Conservation (phyloP, 2,888 invertebrate genomes). For the Ganaspis brasiliensis region DNA sequence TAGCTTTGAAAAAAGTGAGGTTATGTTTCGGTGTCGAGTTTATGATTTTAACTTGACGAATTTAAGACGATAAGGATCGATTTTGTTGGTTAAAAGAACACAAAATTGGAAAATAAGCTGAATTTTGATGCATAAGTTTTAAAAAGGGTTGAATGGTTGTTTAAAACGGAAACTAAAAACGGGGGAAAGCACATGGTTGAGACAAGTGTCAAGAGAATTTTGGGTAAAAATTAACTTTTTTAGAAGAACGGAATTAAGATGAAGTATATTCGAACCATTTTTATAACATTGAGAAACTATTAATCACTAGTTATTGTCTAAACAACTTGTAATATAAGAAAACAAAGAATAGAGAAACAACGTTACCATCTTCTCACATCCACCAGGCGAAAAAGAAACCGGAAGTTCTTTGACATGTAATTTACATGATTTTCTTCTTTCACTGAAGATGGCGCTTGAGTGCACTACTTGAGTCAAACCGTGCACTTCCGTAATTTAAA, state of each 20-base stretch:
- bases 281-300: background rate
- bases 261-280: background rate
- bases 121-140: background rate
- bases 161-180: background rate
- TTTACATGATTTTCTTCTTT: background rate
- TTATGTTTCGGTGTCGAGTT: slow-evolving; percentile 18
- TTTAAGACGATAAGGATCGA: background rate
- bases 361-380: slow-evolving; percentile 22
- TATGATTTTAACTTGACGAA: background rate
- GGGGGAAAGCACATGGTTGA: background rate
- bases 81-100: background rate
- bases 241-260: background rate
- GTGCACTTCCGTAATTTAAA: background rate
- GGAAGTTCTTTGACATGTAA: background rate
- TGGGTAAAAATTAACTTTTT: background rate
- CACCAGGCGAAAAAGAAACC: slow-evolving; percentile 21
- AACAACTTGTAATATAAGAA: background rate
- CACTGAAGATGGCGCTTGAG: background rate
- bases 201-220: background rate
- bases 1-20: background rate
- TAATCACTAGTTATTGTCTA: slow-evolving; percentile 5
- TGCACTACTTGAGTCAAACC: background rate
- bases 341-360: background rate
- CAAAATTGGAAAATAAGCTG: background rate
- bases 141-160: background rate